These are phyloP conservation scores for Bursaphelenchus okinawaensis DNA, from an alignment of 2,888 invertebrate species.

Conservation along the genomic window DNA sequence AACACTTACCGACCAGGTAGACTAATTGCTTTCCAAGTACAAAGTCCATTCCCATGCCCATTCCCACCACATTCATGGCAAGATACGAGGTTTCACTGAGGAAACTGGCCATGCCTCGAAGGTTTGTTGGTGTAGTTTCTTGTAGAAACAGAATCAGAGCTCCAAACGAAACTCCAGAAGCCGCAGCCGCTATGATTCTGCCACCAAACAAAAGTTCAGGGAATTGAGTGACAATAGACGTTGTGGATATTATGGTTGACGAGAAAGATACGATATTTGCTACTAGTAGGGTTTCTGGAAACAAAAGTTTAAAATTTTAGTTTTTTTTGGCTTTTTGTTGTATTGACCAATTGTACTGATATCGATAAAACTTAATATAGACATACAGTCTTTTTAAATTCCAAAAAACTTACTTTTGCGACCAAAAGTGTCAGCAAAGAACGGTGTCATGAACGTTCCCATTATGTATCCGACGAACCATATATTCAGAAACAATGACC, in stretches of 20 bases:
- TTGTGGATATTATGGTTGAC: constrained; percentile 27
- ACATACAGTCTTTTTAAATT: too few relatives aligned
- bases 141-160: constrained; percentile 39
- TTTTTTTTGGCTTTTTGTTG: too few relatives aligned
- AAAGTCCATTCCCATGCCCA: constrained; percentile 39
- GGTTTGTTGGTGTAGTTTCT: constrained; percentile 38
- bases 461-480: constrained; percentile 41
- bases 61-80: constrained; percentile 35
- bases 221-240: constrained; percentile 7
- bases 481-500: constrained; percentile 37
- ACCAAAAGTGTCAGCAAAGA: constrained; percentile 27
- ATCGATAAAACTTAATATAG: too few relatives aligned
- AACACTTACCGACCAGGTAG: constrained; percentile 8
- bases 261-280: constrained; percentile 28
- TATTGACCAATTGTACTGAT: too few relatives aligned
- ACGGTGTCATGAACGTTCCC: constrained; percentile 35
- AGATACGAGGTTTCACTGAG: constrained; percentile 32
- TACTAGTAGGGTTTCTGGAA: constrained; percentile 28
- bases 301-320: constrained; percentile 16
- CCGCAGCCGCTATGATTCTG: constrained; percentile 31
- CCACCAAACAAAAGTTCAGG: constrained; percentile 37
- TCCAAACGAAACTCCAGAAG: constrained; percentile 40
- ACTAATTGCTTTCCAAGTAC: constrained; percentile 16
- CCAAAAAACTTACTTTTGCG: constrained; percentile 12
- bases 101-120: constrained; percentile 36